phyloP scores from a whole-genome alignment of 2,113 vertebrate genomes.

The Xiphorhynchus elegans region DNA sequence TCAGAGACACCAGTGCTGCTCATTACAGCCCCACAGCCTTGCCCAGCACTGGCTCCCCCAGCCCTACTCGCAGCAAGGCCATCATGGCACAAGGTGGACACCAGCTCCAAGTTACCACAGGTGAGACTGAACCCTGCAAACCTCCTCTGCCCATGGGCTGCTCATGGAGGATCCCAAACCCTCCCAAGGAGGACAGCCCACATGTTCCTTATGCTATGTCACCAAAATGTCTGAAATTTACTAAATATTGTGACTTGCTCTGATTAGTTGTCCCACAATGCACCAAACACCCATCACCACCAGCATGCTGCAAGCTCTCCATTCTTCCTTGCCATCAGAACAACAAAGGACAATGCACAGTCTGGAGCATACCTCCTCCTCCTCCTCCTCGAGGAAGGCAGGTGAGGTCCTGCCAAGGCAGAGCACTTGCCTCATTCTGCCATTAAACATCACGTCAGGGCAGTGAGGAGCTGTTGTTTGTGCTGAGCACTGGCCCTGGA shows the following conservation, averaged over 20 bases:
- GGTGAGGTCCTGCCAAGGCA: background rate
- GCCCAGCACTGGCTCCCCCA: background rate
- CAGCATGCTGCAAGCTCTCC: background rate
- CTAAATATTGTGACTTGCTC: background rate
- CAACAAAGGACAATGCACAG: background rate
- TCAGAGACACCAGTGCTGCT: background rate
- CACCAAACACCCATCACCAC: background rate
- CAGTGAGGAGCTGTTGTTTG: background rate
- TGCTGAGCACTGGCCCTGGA: accelerated
- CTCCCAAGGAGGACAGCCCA: background rate
- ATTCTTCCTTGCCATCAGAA: background rate
- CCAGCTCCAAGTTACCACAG: background rate
- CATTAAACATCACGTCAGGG: background rate
- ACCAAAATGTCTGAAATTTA: background rate
- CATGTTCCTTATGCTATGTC: background rate
- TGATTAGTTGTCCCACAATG: accelerated
- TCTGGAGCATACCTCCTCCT: background rate
- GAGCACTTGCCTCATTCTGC: slow-evolving; percentile 49
- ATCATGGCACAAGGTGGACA: background rate
- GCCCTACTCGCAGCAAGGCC: background rate
- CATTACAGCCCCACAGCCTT: background rate
- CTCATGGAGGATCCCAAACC: background rate
- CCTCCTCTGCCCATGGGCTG: background rate
- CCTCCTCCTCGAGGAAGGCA: background rate
- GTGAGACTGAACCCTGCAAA: background rate